Percentiles rank a stretch among this genome's conserved stretches.
Conservation (phyloP, 2,888 invertebrate genomes). For the Phalangium opilio region DNA sequence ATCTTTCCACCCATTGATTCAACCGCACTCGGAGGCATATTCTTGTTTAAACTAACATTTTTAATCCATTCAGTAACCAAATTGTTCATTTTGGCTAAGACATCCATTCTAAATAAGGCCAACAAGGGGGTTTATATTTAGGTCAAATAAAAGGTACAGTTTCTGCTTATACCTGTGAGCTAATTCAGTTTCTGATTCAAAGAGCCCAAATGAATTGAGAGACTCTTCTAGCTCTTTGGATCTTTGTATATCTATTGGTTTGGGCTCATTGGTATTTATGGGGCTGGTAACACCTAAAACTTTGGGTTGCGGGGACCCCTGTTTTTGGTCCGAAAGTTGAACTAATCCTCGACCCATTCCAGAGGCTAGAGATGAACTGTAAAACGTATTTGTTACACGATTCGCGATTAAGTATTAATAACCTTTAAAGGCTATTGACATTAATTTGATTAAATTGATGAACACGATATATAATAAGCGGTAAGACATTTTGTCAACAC, state of each 20-base stretch:
- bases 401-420: too few species aligned
- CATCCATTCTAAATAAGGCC: conserved; percentile 36
- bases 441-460: too few species aligned
- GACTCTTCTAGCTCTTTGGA: conserved; percentile 61
- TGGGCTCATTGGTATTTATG: conserved; percentile 72
- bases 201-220: conserved; percentile 67
- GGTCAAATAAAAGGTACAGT: too few species aligned
- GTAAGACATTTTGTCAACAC: too few species aligned
- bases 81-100: conserved; percentile 59
- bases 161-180: conserved; percentile 50
- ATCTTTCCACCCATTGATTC: conserved; percentile 88
- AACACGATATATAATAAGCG: too few species aligned
- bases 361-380: too few species aligned
- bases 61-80: conserved; percentile 89
- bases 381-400: too few species aligned
- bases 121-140: too few species aligned
- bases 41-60: conserved; percentile 69
- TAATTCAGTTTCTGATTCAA: conserved; percentile 76
- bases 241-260: conserved; percentile 55
- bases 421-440: too few species aligned
- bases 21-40: conserved; percentile 79
- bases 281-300: conserved; percentile 76
- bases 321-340: too few species aligned
- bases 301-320: conserved; percentile 3
- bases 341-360: too few species aligned